A percentile compares a stretch with the other conserved stretches of the same genome.
Evolutionary conservation across 2,888 invertebrate genomes (phyloP).

Genomic region (Aleiodes leptofemur): DNA sequence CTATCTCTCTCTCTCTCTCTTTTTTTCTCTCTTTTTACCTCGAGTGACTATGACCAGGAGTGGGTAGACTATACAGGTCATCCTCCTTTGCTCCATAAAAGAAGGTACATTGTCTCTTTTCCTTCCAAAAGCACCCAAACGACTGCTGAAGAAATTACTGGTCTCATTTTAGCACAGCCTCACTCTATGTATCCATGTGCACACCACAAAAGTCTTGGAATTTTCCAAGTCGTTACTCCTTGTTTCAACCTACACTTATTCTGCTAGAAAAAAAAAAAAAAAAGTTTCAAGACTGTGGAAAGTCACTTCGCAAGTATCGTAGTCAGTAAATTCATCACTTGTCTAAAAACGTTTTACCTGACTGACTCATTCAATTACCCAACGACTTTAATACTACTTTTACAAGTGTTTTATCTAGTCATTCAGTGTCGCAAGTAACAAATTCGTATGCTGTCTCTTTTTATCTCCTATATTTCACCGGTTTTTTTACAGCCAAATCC

Average conservation of each 20-base stretch:
- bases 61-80: neutral
- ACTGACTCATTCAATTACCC: neutral
- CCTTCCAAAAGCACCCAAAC: conserved; percentile 28
- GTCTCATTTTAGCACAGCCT: conserved; percentile 42
- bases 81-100: conserved; percentile 17
- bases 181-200: conserved; percentile 11
- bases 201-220: conserved; percentile 45
- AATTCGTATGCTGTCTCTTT: too few relatives aligned
- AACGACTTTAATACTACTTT: too few relatives aligned
- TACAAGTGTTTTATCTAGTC: too few relatives aligned
- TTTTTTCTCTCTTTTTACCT: neutral
- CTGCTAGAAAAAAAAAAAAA: neutral
- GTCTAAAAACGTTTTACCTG: neutral
- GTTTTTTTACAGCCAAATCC: too few relatives aligned
- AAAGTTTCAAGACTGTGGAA: neutral
- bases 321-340: conserved; percentile 31
- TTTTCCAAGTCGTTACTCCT: conserved; percentile 58
- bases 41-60: neutral
- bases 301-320: conserved; percentile 10
- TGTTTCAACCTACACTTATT: conserved; percentile 48
- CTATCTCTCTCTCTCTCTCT: neutral
- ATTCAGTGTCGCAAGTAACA: too few relatives aligned
- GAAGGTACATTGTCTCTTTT: conserved; percentile 46
- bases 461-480: too few relatives aligned
- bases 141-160: conserved; percentile 50